phyloP scores from a whole-genome alignment of 1,140 invertebrate species.

The Drosophila asahinai region DNA sequence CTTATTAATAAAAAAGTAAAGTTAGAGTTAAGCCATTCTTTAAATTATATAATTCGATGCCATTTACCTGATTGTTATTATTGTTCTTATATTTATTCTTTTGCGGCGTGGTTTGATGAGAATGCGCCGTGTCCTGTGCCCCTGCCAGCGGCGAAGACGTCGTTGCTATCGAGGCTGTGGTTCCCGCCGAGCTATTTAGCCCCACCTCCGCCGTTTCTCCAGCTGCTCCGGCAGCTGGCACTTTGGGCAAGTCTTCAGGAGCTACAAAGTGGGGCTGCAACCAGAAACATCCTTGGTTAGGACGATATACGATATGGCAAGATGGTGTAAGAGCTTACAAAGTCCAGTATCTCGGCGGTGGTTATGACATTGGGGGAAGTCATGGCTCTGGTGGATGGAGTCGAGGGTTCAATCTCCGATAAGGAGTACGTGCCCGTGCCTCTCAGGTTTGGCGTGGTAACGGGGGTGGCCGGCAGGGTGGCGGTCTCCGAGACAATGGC shows the following conservation, averaged over 20 bases:
- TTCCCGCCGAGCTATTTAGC: constrained; percentile 67
- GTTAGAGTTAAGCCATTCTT: too few relatives aligned
- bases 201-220: constrained; percentile 55
- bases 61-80: constrained; percentile 65
- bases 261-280: constrained; percentile 49
- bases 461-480: constrained; percentile 57
- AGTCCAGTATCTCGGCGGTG: constrained; percentile 62
- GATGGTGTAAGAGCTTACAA: constrained; percentile 32
- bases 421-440: constrained; percentile 51
- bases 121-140: constrained; percentile 12
- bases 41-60: too few relatives aligned
- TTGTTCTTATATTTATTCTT: constrained; percentile 65
- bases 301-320: too few relatives aligned
- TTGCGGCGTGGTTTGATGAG: constrained; percentile 48
- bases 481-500: constrained; percentile 41
- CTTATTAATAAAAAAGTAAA: too few relatives aligned
- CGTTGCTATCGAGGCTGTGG: constrained; percentile 67
- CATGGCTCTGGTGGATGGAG: constrained; percentile 65
- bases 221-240: constrained; percentile 11
- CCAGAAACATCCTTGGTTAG: background rate
- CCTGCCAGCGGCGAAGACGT: constrained; percentile 57
- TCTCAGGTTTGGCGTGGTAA: constrained; percentile 45
- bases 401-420: constrained; percentile 58
- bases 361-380: constrained; percentile 62
- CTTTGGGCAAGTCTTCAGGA: constrained; percentile 60